These are phyloP conservation scores for Pseudomyrmex sp. DNA, from an alignment of 1,140 invertebrate species.

Conservation along the genomic window DNA sequence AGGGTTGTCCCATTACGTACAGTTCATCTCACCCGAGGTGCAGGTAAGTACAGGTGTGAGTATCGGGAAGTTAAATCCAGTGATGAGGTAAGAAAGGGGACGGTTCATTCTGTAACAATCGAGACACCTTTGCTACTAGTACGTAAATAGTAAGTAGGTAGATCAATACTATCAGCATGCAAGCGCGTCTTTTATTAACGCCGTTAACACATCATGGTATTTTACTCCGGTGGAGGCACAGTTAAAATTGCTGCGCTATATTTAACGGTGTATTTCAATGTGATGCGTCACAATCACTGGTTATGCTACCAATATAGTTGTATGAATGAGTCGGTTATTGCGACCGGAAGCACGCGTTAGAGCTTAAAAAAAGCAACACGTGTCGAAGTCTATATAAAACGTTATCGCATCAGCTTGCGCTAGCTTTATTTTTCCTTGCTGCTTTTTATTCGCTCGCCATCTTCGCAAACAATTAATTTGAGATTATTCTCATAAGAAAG, in stretches of 20 bases:
- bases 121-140: conserved; percentile 45
- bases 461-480: conserved; percentile 1
- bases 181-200: conserved; percentile 50
- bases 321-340: conserved; percentile 51
- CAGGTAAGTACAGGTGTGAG: conserved; percentile 83
- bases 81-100: conserved; percentile 45
- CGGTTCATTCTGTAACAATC: conserved; percentile 62
- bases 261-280: conserved; percentile 50
- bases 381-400: conserved; percentile 39
- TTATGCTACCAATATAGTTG: conserved; percentile 49
- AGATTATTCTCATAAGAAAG: conserved; percentile 9
- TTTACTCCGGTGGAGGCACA: conserved; percentile 42
- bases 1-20: conserved; percentile 77
- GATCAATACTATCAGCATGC: conserved; percentile 50
- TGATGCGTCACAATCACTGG: conserved; percentile 50
- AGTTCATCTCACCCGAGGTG: conserved; percentile 79
- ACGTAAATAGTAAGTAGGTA: conserved; percentile 58
- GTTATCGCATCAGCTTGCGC: conserved; percentile 19
- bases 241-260: conserved; percentile 53
- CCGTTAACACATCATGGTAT: conserved; percentile 47
- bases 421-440: background rate
- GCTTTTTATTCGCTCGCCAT: conserved; percentile 7
- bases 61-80: conserved; percentile 80
- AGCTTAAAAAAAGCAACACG: conserved; percentile 37
- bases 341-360: conserved; percentile 49